Percentiles rank a stretch among this genome's conserved stretches.
Evolutionary conservation across 2,113 vertebrate species (phyloP).

Genomic region (Silurus glanis): DNA sequence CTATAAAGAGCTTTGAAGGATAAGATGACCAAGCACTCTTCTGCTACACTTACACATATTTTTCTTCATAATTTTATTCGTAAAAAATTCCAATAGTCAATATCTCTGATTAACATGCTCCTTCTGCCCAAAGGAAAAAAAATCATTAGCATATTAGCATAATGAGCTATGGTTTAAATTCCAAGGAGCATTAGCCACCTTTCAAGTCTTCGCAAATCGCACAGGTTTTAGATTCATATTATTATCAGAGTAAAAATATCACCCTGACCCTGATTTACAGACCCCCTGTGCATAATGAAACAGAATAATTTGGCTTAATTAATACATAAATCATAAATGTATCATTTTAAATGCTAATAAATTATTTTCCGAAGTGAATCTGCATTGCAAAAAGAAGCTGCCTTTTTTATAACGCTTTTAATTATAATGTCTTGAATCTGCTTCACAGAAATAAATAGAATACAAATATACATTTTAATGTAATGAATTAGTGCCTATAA

Average conservation of each 20-base stretch:
- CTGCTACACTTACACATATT: not conserved
- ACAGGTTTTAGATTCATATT: not conserved
- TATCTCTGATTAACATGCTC: not conserved
- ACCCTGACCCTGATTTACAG: not conserved
- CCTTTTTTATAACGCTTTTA: not conserved
- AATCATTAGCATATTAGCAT: not conserved
- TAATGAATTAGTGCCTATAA: too few relatives aligned
- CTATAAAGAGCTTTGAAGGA: not conserved
- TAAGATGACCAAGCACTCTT: not conserved
- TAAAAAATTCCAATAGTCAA: not conserved
- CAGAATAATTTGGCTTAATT: not conserved
- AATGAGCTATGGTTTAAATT: not conserved
- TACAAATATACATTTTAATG: too few relatives aligned
- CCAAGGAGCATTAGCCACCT: not conserved
- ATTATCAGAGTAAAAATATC: not conserved
- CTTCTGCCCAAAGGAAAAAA: not conserved
- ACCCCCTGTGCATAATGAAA: not conserved
- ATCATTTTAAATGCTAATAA: not conserved
- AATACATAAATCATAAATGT: not conserved
- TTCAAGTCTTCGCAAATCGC: not conserved
- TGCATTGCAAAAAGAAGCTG: not conserved
- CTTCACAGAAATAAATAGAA: too few relatives aligned
- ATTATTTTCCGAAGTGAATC: not conserved
- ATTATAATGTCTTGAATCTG: too few relatives aligned
- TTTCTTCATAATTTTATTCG: not conserved